phyloP scores from a whole-genome alignment of 2,113 vertebrate species.

The Rhadina sibilatrix region DNA sequence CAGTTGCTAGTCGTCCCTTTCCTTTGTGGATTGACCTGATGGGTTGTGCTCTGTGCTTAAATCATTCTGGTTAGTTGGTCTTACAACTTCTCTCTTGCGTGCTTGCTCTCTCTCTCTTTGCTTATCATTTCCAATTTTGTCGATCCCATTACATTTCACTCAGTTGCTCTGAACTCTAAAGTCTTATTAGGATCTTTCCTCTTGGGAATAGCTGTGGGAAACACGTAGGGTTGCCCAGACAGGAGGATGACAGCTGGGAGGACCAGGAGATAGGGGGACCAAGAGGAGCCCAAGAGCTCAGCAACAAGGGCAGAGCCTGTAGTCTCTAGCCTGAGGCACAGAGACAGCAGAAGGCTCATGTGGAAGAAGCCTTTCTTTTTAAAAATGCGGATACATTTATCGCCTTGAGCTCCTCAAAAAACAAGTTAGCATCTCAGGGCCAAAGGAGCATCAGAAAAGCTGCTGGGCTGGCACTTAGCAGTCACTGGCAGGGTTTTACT shows the following conservation, averaged over 20 bases:
- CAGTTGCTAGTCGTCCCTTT: constrained; percentile 31
- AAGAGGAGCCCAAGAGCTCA: background rate
- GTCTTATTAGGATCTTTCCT: constrained; percentile 41
- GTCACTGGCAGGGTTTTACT: constrained; percentile 56
- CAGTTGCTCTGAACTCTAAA: constrained; percentile 64
- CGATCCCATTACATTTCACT: constrained; percentile 78
- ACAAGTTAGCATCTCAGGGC: constrained; percentile 61
- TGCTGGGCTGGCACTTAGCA: constrained; percentile 43
- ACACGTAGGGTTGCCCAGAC: background rate
- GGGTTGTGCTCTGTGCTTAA: constrained; percentile 60
- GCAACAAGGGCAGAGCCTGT: background rate
- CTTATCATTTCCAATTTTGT: constrained; percentile 59
- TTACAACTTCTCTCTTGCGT: background rate
- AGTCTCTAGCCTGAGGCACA: background rate
- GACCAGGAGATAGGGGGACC: background rate
- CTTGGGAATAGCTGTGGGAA: constrained; percentile 14
- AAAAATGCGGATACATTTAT: background rate
- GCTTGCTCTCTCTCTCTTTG: background rate
- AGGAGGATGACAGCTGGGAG: background rate
- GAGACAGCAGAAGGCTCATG: background rate
- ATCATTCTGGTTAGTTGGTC: constrained; percentile 67
- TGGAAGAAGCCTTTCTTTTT: background rate
- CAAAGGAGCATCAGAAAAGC: constrained; percentile 56
- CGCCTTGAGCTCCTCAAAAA: background rate
- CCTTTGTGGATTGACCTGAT: constrained; percentile 56